Percentiles rank a stretch among this genome's conserved stretches.
Conservation (phyloP, 2,888 invertebrate species). For the Diaphora mendica region DNA sequence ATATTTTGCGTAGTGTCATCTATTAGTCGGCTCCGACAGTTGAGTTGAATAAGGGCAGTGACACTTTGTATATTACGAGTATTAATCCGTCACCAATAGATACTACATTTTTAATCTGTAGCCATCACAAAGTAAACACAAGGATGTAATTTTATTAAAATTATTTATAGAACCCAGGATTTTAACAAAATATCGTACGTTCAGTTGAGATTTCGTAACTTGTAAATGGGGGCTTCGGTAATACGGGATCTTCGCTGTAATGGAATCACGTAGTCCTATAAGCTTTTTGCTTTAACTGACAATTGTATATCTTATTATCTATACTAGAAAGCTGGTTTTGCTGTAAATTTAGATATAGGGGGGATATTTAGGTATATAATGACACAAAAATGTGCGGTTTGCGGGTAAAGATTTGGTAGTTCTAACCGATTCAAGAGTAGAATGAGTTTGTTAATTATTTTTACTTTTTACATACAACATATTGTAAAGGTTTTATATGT, state of each 20-base stretch:
- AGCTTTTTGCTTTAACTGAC: constrained; percentile 17
- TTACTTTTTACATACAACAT: too few relatives aligned
- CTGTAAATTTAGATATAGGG: background rate
- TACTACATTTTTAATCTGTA: too few relatives aligned
- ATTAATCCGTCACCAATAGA: too few relatives aligned
- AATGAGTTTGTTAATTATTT: background rate
- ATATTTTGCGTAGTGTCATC: too few relatives aligned
- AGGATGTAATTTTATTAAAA: background rate
- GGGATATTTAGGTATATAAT: background rate
- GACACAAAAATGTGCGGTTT: background rate
- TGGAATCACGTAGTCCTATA: constrained; percentile 13
- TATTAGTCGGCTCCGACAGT: too few relatives aligned
- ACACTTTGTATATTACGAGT: too few relatives aligned
- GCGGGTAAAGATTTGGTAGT: background rate
- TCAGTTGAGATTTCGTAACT: constrained; percentile 1
- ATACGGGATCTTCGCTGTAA: constrained; percentile 18
- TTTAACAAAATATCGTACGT: background rate
- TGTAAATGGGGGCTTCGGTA: background rate
- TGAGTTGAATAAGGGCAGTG: too few relatives aligned
- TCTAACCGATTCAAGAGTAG: background rate
- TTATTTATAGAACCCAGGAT: background rate
- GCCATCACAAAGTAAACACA: too few relatives aligned
- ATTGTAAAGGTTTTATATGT: too few relatives aligned
- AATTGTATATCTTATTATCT: constrained; percentile 17
- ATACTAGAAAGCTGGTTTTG: background rate